These are phyloP conservation scores for Colossoma macropomum DNA, from an alignment of 2,113 vertebrate species.

Conservation along the genomic window DNA sequence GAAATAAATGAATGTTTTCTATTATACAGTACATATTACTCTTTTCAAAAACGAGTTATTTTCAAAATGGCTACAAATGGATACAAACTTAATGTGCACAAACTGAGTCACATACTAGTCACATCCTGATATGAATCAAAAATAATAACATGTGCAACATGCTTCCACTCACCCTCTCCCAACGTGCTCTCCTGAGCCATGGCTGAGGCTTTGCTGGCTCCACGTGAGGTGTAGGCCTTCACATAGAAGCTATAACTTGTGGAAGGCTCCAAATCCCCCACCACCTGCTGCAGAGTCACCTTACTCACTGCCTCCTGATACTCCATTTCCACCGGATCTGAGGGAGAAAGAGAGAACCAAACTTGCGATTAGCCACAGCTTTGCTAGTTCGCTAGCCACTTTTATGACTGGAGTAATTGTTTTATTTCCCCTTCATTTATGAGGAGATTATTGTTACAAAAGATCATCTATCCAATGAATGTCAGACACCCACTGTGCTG, in stretches of 20 bases:
- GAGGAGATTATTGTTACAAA: background rate
- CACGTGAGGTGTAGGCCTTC: constrained; percentile 94
- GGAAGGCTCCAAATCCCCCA: constrained; percentile 93
- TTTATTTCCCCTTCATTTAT: constrained; percentile 36
- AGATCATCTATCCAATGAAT: constrained; percentile 41
- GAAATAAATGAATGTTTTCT: too few relatives aligned
- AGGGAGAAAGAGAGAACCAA: background rate
- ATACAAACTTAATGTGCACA: too few relatives aligned
- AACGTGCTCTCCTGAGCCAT: constrained; percentile 85
- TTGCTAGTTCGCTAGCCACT: background rate
- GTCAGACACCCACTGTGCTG: constrained; percentile 58
- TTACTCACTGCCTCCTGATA: constrained; percentile 98
- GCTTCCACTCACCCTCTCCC: constrained; percentile 87
- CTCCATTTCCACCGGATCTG: constrained; percentile 92
- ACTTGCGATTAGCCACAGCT: background rate
- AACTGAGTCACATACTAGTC: too few relatives aligned
- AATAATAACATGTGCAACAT: too few relatives aligned
- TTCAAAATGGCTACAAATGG: too few relatives aligned
- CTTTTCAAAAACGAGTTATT: too few relatives aligned
- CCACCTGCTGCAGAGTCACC: constrained; percentile 90
- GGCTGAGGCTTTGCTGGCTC: constrained; percentile 91
- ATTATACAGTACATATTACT: too few relatives aligned
- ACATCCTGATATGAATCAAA: too few relatives aligned
- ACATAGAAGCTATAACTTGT: constrained; percentile 96
- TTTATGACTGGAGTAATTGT: constrained; percentile 28